These are phyloP conservation scores for Tiphia femorata DNA, from an alignment of 2,888 invertebrate genomes.

Conservation along the genomic window DNA sequence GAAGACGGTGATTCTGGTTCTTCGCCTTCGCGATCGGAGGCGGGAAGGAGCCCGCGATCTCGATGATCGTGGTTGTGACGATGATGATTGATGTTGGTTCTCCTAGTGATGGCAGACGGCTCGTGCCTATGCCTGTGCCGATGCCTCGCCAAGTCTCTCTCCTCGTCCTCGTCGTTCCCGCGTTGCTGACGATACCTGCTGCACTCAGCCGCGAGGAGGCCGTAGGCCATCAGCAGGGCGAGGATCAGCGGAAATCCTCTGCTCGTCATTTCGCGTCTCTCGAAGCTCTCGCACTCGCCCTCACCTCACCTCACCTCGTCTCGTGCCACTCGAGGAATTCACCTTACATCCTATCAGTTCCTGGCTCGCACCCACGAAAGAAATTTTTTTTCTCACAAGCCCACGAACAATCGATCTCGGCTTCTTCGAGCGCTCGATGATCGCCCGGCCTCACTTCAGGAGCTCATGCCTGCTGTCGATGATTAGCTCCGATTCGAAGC, in stretches of 20 bases:
- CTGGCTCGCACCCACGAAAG: too few relatives aligned
- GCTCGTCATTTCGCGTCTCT: slow-evolving; percentile 51
- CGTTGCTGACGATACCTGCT: too few relatives aligned
- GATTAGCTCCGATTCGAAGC: slow-evolving; percentile 6
- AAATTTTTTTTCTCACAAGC: slow-evolving; percentile 3
- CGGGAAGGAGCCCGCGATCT: slow-evolving; percentile 19
- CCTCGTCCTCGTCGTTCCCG: slow-evolving; percentile 44
- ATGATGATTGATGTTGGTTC: too few relatives aligned
- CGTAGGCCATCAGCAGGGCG: slow-evolving; percentile 40
- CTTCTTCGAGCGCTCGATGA: slow-evolving; percentile 4
- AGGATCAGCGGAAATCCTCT: slow-evolving; percentile 45
- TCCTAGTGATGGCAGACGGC: slow-evolving; percentile 14
- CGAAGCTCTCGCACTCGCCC: slow-evolving; percentile 5
- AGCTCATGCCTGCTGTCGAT: slow-evolving; percentile 19
- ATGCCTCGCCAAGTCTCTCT: slow-evolving; percentile 46
- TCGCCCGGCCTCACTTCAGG: slow-evolving; percentile 7
- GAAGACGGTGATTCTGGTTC: too few relatives aligned
- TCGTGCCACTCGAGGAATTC: too few relatives aligned
- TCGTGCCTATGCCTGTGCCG: slow-evolving; percentile 62
- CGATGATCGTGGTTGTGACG: too few relatives aligned
- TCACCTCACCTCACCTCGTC: slow-evolving; percentile 47
- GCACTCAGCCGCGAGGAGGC: slow-evolving; percentile 38
- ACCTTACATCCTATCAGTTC: too few relatives aligned
- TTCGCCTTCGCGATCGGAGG: slow-evolving; percentile 15
- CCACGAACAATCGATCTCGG: background rate